Conservation (phyloP, 1,140 invertebrate genomes). For the Drosophila repletoides region DNA sequence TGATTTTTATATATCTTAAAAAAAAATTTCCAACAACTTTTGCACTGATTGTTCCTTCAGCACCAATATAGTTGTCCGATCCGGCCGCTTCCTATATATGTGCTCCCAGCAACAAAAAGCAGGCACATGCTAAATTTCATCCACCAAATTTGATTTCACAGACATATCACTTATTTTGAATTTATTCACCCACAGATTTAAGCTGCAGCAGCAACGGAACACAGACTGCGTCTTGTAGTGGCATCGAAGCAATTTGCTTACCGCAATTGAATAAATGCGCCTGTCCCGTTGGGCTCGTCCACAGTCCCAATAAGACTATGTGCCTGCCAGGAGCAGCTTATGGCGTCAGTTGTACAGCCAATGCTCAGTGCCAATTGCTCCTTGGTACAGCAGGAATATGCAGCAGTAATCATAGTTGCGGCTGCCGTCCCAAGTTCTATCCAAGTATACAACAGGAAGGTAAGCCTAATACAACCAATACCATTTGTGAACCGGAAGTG, state of each 20-base stretch:
- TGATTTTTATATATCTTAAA: no score
- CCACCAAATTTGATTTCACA: neutral
- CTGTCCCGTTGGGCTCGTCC: constrained; percentile 34
- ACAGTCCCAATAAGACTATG: constrained; percentile 38
- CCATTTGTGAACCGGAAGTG: constrained; percentile 32
- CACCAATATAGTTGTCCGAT: no score
- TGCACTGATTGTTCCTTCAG: no score
- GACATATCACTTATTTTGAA: neutral
- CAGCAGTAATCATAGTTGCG: constrained; percentile 40
- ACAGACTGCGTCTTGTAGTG: constrained; percentile 25
- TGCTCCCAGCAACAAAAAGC: no score
- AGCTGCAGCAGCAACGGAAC: constrained; percentile 26
- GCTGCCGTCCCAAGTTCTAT: constrained; percentile 37
- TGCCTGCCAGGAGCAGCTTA: constrained; percentile 31
- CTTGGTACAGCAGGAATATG: constrained; percentile 40
- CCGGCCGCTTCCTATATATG: no score
- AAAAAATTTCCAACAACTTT: no score
- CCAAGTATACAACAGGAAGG: neutral
- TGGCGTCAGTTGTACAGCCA: constrained; percentile 28
- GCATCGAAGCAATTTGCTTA: constrained; percentile 29
- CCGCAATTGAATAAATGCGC: constrained; percentile 33
- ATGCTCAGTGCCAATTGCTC: constrained; percentile 31
- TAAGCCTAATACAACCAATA: neutral
- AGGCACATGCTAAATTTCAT: no score
- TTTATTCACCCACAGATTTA: constrained; percentile 32